A percentile compares a stretch with the other conserved stretches of the same genome.
phyloP scores from a whole-genome alignment of 2,113 vertebrate species.

The Galemys pyrenaicus region DNA sequence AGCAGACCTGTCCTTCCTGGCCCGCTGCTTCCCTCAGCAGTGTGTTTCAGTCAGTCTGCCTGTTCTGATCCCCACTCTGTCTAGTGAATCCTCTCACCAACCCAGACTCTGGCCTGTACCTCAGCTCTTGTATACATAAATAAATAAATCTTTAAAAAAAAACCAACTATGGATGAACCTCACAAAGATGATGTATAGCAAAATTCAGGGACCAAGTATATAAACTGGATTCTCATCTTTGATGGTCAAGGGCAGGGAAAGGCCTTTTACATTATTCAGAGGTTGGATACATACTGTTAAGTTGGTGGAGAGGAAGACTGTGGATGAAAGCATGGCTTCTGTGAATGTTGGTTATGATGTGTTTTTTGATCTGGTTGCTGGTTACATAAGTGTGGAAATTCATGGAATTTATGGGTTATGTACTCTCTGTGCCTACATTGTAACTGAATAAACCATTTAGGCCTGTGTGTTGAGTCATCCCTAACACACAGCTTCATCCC shows the following conservation, averaged over 20 bases:
- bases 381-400: not conserved
- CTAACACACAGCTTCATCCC: not conserved
- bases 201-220: not conserved
- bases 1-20: no score
- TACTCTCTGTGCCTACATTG: not conserved
- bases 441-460: not conserved
- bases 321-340: not conserved
- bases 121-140: no score
- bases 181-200: not conserved
- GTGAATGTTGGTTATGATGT: not conserved
- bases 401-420: not conserved
- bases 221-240: not conserved
- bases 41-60: no score
- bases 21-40: no score
- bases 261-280: not conserved
- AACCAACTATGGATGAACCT: not conserved
- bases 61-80: no score
- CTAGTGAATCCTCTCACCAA: no score
- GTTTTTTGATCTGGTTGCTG: not conserved
- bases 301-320: not conserved
- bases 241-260: not conserved
- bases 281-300: not conserved
- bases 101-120: no score
- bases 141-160: no score
- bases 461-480: not conserved